Conservation (phyloP, 2,888 invertebrate species). For the Emesis russula region DNA sequence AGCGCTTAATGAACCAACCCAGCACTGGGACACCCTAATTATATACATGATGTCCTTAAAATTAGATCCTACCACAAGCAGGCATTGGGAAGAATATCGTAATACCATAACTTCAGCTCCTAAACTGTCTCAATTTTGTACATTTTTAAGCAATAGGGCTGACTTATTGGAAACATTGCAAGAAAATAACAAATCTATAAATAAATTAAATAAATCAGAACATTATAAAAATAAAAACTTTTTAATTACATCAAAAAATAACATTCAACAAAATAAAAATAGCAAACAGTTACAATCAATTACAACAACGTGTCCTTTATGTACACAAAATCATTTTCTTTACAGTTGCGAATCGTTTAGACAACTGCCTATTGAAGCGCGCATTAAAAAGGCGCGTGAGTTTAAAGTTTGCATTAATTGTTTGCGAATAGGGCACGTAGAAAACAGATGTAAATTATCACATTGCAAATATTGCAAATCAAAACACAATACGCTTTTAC, state of each 20-base stretch:
- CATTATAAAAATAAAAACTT: slow-evolving; percentile 19
- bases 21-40: too few relatives aligned
- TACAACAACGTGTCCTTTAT: slow-evolving; percentile 52
- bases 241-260: slow-evolving; percentile 13
- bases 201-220: slow-evolving; percentile 3
- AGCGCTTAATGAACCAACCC: too few relatives aligned
- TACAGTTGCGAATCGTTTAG: slow-evolving; percentile 65
- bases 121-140: slow-evolving; percentile 26
- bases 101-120: background rate
- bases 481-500: slow-evolving; percentile 77
- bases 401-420: slow-evolving; percentile 73
- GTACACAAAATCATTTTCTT: slow-evolving; percentile 58
- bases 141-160: slow-evolving; percentile 37
- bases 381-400: slow-evolving; percentile 62
- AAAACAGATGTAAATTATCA: slow-evolving; percentile 55
- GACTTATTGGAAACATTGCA: slow-evolving; percentile 49
- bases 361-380: slow-evolving; percentile 47
- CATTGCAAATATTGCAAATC: slow-evolving; percentile 78
- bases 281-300: background rate
- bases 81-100: slow-evolving; percentile 13
- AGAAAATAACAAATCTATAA: background rate
- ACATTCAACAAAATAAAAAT: background rate
- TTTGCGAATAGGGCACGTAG: slow-evolving; percentile 40
- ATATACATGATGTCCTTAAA: background rate
- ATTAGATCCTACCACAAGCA: background rate